These are phyloP conservation scores for Zophobas morio DNA, from an alignment of 1,140 invertebrate species.

Conservation along the genomic window DNA sequence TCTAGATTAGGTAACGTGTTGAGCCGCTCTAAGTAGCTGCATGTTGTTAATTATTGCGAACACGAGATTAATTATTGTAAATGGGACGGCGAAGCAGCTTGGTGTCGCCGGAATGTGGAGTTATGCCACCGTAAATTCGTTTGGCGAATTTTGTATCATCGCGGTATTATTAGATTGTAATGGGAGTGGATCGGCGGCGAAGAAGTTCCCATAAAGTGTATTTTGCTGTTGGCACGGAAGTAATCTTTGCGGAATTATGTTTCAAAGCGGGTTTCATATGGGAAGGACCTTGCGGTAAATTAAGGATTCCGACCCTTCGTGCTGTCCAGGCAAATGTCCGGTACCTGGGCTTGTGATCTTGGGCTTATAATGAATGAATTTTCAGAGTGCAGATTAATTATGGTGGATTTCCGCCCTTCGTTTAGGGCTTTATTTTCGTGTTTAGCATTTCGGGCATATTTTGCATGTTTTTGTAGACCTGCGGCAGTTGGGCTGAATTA, in stretches of 20 bases:
- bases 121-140: background rate
- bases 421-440: background rate
- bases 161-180: background rate
- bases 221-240: slow-evolving; percentile 29
- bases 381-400: background rate
- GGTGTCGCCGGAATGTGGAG: background rate
- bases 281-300: slow-evolving; percentile 6
- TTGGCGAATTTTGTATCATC: background rate
- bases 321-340: slow-evolving; percentile 19
- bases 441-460: background rate
- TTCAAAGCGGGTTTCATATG: slow-evolving; percentile 15
- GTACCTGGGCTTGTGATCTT: slow-evolving; percentile 3
- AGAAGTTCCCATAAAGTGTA: slow-evolving; percentile 9
- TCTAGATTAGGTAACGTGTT: slow-evolving; percentile 2
- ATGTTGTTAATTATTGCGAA: slow-evolving; percentile 4
- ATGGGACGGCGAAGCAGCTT: background rate
- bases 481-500: no score
- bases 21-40: background rate
- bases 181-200: background rate
- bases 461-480: background rate
- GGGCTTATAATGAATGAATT: background rate
- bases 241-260: slow-evolving; percentile 32
- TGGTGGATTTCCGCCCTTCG: background rate
- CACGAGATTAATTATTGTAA: slow-evolving; percentile 2
- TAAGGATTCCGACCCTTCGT: slow-evolving; percentile 30